Evolutionary conservation across 1,140 invertebrate genomes (phyloP).

Genomic region (Aphelenchoides besseyi): DNA sequence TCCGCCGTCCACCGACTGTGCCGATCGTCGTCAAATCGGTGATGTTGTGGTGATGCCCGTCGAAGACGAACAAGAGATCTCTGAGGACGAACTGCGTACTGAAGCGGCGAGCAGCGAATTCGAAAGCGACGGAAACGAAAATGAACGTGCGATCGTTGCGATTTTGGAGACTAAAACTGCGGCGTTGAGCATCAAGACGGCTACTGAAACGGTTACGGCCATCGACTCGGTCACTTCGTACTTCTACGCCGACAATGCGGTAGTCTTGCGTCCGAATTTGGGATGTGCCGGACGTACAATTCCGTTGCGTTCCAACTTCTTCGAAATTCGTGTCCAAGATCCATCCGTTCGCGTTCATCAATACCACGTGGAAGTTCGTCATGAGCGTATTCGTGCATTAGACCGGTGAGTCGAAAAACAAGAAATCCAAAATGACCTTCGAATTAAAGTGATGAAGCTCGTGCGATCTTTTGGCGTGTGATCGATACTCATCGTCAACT

Average conservation of each 20-base stretch:
- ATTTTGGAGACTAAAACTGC: background rate
- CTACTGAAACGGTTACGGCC: background rate
- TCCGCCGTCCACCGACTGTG: background rate
- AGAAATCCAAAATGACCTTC: background rate
- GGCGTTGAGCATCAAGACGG: background rate
- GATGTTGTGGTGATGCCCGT: background rate
- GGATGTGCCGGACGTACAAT: slow-evolving; percentile 12
- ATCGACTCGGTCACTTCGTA: background rate
- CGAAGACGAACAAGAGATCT: background rate
- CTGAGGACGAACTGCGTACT: background rate
- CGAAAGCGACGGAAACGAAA: no score
- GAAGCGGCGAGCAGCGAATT: background rate
- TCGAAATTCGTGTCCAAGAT: slow-evolving; percentile 9
- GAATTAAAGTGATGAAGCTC: slow-evolving; percentile 43
- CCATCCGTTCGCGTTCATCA: slow-evolving; percentile 7
- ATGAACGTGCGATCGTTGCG: background rate
- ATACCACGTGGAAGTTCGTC: slow-evolving; percentile 24
- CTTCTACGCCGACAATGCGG: slow-evolving; percentile 4
- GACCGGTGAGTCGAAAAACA: slow-evolving; percentile 20
- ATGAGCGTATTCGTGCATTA: slow-evolving; percentile 10
- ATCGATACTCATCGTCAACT: slow-evolving; percentile 32
- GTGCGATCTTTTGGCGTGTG: slow-evolving; percentile 46
- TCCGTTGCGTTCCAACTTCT: slow-evolving; percentile 24
- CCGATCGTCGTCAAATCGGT: background rate
- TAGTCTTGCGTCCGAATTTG: slow-evolving; percentile 19